Percentiles rank a stretch among this genome's conserved stretches.
Conservation (phyloP, 2,113 vertebrate species). For the Verasper variegatus region DNA sequence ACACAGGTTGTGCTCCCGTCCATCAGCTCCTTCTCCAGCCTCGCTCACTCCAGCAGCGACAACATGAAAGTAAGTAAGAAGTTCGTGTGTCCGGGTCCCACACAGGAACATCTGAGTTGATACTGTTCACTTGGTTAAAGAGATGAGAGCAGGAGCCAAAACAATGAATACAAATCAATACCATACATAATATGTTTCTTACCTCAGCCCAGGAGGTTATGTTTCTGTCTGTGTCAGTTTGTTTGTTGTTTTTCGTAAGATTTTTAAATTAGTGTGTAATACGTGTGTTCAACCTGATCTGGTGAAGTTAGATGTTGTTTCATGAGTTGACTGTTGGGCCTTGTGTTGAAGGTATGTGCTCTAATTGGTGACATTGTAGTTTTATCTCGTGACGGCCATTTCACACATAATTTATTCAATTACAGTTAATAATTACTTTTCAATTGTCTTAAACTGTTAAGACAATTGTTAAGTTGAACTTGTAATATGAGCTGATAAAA, state of each 20-base stretch:
- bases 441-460: too few relatives aligned
- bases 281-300: too few relatives aligned
- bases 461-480: too few relatives aligned
- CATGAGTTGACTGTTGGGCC: too few relatives aligned
- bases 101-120: not conserved
- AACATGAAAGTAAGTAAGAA: conserved; percentile 77
- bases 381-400: not conserved
- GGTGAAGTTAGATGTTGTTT: too few relatives aligned
- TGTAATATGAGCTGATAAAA: not conserved
- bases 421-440: not conserved
- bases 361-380: too few relatives aligned
- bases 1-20: conserved; percentile 79
- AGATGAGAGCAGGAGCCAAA: not conserved
- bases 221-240: too few relatives aligned
- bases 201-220: too few relatives aligned
- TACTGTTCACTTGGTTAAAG: not conserved
- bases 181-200: not conserved
- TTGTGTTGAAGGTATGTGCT: too few relatives aligned
- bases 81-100: not conserved
- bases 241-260: not conserved
- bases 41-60: conserved; percentile 56
- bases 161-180: not conserved
- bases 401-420: not conserved
- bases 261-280: not conserved
- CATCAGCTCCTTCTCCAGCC: conserved; percentile 81